phyloP scores from a whole-genome alignment of 2,113 vertebrate genomes.

The Sphyrna mokarran region DNA sequence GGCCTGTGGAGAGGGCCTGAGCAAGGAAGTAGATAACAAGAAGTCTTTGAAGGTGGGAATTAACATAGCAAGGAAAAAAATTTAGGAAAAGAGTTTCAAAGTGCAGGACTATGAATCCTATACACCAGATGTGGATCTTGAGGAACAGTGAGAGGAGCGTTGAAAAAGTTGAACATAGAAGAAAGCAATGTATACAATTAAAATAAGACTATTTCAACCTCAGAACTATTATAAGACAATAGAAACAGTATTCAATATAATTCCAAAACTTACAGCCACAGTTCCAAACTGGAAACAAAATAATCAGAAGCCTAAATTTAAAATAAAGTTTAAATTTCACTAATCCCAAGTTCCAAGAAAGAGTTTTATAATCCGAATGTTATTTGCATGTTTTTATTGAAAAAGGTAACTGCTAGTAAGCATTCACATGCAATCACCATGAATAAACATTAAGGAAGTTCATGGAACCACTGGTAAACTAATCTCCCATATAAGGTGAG shows the following conservation, averaged over 20 bases:
- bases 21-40: background rate
- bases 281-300: background rate
- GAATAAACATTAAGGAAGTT: background rate
- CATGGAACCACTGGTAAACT: background rate
- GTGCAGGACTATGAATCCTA: background rate
- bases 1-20: background rate
- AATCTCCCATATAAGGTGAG: background rate
- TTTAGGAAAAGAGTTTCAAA: background rate
- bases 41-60: background rate
- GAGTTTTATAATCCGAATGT: background rate
- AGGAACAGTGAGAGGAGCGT: background rate
- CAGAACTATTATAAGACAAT: background rate
- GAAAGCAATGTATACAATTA: background rate
- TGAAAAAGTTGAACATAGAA: background rate
- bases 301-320: background rate
- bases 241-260: background rate
- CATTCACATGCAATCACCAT: background rate
- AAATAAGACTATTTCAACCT: background rate
- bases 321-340: background rate
- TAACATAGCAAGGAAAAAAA: background rate
- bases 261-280: background rate
- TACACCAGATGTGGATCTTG: background rate
- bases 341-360: background rate
- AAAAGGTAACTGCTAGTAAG: background rate
- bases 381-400: background rate